Evolutionary conservation across 2,113 vertebrate species (phyloP), one percentile per base, ranked within the genome.

Genomic region (Oostethus manadensis): DNA sequence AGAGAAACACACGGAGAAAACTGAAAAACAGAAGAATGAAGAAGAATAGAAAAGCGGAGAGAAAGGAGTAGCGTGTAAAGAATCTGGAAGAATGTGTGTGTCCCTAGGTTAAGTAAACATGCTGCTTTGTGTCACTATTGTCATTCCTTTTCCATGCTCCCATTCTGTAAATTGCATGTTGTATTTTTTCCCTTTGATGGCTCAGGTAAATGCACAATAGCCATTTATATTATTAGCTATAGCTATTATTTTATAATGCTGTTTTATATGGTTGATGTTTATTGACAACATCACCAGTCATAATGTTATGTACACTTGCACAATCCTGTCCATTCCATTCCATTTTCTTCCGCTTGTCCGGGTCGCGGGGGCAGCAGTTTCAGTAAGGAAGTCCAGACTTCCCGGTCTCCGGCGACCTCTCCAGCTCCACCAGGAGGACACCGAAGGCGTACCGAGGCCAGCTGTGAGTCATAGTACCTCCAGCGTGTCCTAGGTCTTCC

Each of bases 61-160:
- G 92, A 93, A 94, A 74, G 74, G 68, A 79, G 93, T 95, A 96
- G 94, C 93, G 89, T 95, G 92, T 93, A 94, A 94, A 94, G 92
- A 95, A 93, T 93, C 93, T 95, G 92, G 93, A 98, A 96, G 94
- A 94, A 93, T 94, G 94, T 96, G 95, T 97, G 92, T 93, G 92
- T 94, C 94, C 92, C 66, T 96, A 93, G 94, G 95, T 94, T 96
- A 96, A 95, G 94, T 95, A 96, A 95, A 95, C 92, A 92, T 91
- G 92, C 91, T 92, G 93, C 93, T 93, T 42, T 96, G 93, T 94
- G 93, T 95, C 93, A 90, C 90, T 74, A 91, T 91, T 95, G 90
- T 94, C 89, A 95, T 92, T 76, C 73, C 58, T 74, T 56, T 72
- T 60, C 33, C 60, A 47, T 84, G 60, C 45, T 82, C 59, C 84